A percentile compares a stretch with the other conserved stretches of the same genome.
Evolutionary conservation across 2,113 vertebrate species (phyloP).

Genomic region (Lampris incognitus): DNA sequence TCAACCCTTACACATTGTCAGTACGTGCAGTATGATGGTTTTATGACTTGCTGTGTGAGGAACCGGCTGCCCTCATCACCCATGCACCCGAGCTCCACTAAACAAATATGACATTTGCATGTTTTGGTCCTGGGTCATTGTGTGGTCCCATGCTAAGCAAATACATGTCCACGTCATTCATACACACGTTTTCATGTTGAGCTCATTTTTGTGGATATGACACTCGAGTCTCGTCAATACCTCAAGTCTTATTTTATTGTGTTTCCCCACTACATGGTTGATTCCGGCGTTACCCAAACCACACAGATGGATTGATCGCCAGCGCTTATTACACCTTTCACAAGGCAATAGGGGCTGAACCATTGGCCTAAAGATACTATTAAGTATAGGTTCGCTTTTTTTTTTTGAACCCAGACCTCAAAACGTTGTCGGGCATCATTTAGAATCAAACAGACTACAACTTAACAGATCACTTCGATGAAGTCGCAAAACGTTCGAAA

Average conservation of each 20-base stretch:
- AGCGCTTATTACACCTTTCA: not conserved
- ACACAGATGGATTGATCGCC: not conserved
- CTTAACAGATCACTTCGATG: too few species aligned
- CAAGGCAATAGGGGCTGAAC: too few species aligned
- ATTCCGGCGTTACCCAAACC: not conserved
- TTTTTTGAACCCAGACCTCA: too few species aligned
- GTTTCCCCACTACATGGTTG: not conserved
- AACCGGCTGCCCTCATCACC: not conserved
- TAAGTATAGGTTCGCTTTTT: too few species aligned
- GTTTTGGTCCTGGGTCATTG: constrained; percentile 21
- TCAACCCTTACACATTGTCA: not conserved
- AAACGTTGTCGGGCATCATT: too few species aligned
- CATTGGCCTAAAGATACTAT: too few species aligned
- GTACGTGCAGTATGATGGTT: constrained; percentile 25
- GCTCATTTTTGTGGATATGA: not conserved
- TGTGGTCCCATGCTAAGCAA: not conserved
- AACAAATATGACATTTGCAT: constrained; percentile 61
- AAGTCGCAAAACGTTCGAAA: too few species aligned
- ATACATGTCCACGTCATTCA: not conserved
- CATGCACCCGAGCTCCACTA: constrained; percentile 31
- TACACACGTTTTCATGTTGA: not conserved
- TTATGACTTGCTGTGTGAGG: constrained; percentile 19
- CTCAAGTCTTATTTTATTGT: not conserved
- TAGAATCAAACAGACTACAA: too few species aligned
- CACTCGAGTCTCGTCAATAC: not conserved